Percentiles rank a stretch among this genome's conserved stretches.
These are phyloP conservation scores for Sesia bembeciformis DNA, from an alignment of 2,888 invertebrate genomes.

Conservation along the genomic window DNA sequence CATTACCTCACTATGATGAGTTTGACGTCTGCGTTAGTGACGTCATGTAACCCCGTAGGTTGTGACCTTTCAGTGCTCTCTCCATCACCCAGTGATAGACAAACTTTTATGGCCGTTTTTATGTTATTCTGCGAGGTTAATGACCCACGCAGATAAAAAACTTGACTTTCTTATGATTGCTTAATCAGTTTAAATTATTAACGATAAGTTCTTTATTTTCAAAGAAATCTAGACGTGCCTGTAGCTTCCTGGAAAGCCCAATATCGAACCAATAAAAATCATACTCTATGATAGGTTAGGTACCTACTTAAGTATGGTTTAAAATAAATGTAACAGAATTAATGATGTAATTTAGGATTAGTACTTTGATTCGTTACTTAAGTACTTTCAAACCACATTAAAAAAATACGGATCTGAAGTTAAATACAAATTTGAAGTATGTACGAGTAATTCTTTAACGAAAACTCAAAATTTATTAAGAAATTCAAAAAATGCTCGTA, in stretches of 20 bases:
- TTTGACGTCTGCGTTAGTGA: no score
- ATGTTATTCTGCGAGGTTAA: slow-evolving; percentile 17
- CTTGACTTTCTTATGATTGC: slow-evolving; percentile 10
- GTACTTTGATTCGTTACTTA: not conserved
- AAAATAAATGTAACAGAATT: no score
- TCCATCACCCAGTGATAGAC: no score
- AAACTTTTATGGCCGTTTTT: not conserved
- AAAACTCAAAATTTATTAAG: not conserved
- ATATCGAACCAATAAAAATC: no score
- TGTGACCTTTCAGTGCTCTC: no score
- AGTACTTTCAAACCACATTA: not conserved
- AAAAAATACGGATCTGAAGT: not conserved
- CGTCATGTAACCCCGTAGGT: no score
- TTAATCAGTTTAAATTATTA: slow-evolving; percentile 9
- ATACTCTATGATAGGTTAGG: no score
- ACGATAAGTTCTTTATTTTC: not conserved
- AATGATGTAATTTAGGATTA: no score
- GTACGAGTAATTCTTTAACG: not conserved
- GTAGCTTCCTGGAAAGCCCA: no score
- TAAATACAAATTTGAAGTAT: not conserved
- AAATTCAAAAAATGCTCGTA: not conserved
- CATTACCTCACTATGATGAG: no score
- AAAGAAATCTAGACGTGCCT: no score
- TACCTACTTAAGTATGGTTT: no score
- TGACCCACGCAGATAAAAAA: slow-evolving; percentile 23